These are phyloP conservation scores for Drosophila tanythrix DNA, from an alignment of 2,888 invertebrate genomes.

Conservation along the genomic window DNA sequence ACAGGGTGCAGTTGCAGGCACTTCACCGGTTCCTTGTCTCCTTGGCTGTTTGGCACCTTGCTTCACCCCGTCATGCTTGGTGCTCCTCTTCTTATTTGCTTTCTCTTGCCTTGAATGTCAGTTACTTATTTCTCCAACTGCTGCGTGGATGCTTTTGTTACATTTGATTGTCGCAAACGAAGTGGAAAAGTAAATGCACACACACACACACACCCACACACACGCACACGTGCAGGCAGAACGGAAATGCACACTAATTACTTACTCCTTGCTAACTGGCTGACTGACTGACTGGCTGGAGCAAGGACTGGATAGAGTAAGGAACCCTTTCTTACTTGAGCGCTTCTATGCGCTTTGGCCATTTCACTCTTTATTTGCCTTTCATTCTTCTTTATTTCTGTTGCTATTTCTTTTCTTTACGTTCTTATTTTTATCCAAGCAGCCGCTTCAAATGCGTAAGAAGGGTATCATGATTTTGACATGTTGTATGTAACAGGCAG, in stretches of 20 bases:
- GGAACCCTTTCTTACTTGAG: conserved; percentile 51
- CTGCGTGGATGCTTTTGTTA: conserved; percentile 59
- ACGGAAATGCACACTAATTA: conserved; percentile 78
- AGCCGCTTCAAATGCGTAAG: background rate
- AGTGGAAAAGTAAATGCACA: conserved; percentile 74
- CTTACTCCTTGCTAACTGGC: conserved; percentile 60
- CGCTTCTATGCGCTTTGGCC: conserved; percentile 49
- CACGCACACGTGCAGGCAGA: conserved; percentile 8
- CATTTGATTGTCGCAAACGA: conserved; percentile 79
- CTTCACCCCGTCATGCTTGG: background rate
- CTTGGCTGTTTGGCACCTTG: background rate
- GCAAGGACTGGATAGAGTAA: conserved; percentile 9
- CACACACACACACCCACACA: background rate
- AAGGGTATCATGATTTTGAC: background rate
- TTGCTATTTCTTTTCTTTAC: conserved; percentile 12
- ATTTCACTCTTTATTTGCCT: conserved; percentile 59
- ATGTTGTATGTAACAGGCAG: background rate
- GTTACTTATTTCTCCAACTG: conserved; percentile 22
- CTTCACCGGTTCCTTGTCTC: background rate
- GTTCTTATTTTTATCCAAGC: background rate
- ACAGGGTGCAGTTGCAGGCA: conserved; percentile 16
- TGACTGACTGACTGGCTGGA: background rate
- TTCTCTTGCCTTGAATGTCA: conserved; percentile 18
- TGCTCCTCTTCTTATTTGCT: background rate
- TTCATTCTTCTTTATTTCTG: conserved; percentile 41